Conservation (phyloP, 2,113 vertebrate species). For the Vulpes lagopus region DNA sequence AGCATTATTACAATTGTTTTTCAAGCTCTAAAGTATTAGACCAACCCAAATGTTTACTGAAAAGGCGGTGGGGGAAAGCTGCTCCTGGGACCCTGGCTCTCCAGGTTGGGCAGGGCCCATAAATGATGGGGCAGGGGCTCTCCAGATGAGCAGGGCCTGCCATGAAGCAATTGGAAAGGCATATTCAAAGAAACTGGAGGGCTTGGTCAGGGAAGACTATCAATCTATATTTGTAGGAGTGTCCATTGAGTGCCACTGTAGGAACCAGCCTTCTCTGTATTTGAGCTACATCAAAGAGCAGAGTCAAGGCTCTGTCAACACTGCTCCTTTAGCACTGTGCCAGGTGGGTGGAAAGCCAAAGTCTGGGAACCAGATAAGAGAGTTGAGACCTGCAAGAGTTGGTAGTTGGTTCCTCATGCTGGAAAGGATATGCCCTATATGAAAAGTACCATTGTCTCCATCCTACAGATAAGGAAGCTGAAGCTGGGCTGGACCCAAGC, state of each 20-base stretch:
- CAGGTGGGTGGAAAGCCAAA: background rate
- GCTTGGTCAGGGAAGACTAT: too few relatives aligned
- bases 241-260: background rate
- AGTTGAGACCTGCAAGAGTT: background rate
- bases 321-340: fast-evolving
- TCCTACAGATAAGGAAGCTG: background rate
- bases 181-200: background rate
- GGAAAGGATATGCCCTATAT: background rate
- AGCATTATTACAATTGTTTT: background rate
- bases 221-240: background rate
- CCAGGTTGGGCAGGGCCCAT: background rate
- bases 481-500: background rate
- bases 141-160: background rate
- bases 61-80: background rate
- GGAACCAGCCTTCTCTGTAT: background rate
- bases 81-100: background rate
- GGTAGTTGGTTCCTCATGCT: background rate
- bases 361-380: background rate
- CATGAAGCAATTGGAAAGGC: background rate
- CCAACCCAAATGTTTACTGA: background rate
- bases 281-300: background rate
- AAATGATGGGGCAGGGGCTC: background rate
- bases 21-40: background rate
- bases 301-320: background rate
- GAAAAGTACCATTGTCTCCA: background rate